Conservation (phyloP, 2,113 vertebrate species). For the Salvelinus alpinus region DNA sequence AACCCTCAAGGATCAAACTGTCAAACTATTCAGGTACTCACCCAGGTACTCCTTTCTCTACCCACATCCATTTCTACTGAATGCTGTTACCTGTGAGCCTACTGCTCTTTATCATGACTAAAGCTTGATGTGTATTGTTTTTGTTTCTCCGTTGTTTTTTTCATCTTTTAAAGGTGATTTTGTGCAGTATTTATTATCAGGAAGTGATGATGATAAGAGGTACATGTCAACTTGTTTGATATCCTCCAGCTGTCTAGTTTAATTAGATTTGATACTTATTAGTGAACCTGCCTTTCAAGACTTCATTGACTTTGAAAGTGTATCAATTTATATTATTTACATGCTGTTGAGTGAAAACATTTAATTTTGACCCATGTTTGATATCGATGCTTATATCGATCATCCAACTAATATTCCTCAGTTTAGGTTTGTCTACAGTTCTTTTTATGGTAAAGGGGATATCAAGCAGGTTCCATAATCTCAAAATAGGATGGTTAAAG, state of each 20-base stretch:
- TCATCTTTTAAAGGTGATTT: constrained; percentile 20
- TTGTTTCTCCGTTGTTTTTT: constrained; percentile 65
- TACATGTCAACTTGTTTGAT: constrained; percentile 53
- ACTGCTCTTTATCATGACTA: constrained; percentile 55
- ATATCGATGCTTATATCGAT: not conserved
- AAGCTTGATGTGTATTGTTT: constrained; percentile 73
- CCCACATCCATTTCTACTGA: constrained; percentile 98
- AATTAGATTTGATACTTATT: constrained; percentile 26
- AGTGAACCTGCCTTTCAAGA: not conserved
- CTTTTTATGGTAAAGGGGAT: not conserved
- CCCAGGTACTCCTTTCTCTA: constrained; percentile 99
- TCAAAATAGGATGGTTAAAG: not conserved
- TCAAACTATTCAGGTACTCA: constrained; percentile 99
- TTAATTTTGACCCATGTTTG: too few species aligned
- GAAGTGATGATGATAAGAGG: constrained; percentile 16
- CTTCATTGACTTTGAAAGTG: not conserved
- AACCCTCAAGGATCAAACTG: constrained; percentile 96
- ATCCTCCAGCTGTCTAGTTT: constrained; percentile 38
- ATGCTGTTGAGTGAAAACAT: not conserved
- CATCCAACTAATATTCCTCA: not conserved
- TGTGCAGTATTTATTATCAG: constrained; percentile 21
- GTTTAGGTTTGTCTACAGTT: not conserved
- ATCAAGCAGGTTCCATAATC: constrained; percentile 1
- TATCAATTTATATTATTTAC: not conserved
- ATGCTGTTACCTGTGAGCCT: constrained; percentile 97